Evolutionary conservation across 1,140 invertebrate species (phyloP).

Genomic region (Dendrolimus kikuchii): DNA sequence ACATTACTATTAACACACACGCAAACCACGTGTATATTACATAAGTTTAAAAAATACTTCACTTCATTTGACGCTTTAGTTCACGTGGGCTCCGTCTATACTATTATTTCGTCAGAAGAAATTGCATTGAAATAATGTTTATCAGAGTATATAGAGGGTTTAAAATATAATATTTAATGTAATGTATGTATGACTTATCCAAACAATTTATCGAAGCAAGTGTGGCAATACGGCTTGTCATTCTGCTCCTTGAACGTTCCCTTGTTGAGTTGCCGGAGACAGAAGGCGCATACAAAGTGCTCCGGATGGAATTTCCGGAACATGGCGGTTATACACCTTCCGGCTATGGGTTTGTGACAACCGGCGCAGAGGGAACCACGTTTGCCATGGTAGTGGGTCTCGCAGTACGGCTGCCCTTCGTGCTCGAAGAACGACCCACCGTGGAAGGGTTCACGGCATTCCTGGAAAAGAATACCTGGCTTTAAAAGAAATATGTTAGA

Average conservation of each 20-base stretch:
- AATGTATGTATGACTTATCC: conserved; percentile 73
- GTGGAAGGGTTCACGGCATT: conserved; percentile 93
- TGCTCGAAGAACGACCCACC: conserved; percentile 96
- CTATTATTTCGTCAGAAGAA: no score
- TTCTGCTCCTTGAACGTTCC: conserved; percentile 98
- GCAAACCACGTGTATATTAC: no score
- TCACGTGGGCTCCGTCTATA: no score
- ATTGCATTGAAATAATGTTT: no score
- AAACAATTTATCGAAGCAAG: conserved; percentile 97
- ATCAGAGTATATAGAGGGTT: no score
- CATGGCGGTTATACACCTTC: conserved; percentile 99
- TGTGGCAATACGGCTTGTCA: conserved; percentile 98
- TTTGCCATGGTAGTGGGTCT: conserved; percentile 98
- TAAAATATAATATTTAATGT: no score
- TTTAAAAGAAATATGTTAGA: not conserved
- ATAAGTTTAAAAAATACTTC: no score
- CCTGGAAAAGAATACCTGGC: conserved; percentile 74
- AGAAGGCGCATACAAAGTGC: conserved; percentile 99
- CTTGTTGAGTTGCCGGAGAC: conserved; percentile 97
- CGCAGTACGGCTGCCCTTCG: conserved; percentile 97
- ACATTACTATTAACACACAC: no score
- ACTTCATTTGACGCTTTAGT: no score
- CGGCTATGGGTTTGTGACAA: conserved; percentile 97
- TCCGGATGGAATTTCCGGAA: conserved; percentile 99
- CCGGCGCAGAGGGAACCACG: conserved; percentile 96